Percentiles rank a stretch among this genome's conserved stretches.
Conservation (phyloP, 2,888 invertebrate genomes). For the Andrena fulva region DNA sequence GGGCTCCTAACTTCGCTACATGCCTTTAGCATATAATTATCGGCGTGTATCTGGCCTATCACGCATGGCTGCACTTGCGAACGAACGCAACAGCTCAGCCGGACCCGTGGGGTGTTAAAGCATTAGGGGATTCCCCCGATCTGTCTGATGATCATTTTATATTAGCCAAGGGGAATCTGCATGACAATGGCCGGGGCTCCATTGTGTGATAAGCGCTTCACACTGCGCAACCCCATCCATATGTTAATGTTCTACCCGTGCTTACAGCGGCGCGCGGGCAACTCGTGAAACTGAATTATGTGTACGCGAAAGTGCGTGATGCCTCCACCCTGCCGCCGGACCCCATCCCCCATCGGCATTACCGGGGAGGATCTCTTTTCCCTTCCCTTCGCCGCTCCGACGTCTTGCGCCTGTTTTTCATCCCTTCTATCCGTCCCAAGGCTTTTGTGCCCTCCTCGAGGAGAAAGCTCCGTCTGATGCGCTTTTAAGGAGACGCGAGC, state of each 20-base stretch:
- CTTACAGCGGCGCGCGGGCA: conserved; percentile 56
- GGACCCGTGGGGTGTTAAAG: conserved; percentile 71
- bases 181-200: conserved; percentile 77
- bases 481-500: conserved; percentile 41
- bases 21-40: conserved; percentile 64
- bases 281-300: conserved; percentile 74
- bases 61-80: conserved; percentile 69
- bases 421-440: too few species aligned
- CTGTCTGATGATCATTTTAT: conserved; percentile 80
- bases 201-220: conserved; percentile 81
- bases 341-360: not conserved
- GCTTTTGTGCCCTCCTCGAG: conserved; percentile 6
- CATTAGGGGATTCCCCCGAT: conserved; percentile 77
- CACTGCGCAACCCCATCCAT: conserved; percentile 75
- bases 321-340: conserved; percentile 4
- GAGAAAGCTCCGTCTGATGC: conserved; percentile 26
- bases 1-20: conserved; percentile 41
- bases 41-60: conserved; percentile 62
- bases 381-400: not conserved
- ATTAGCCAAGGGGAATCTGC: conserved; percentile 80
- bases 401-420: not conserved
- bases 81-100: conserved; percentile 67
- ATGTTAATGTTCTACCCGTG: conserved; percentile 73
- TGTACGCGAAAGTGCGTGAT: conserved; percentile 69
- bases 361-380: conserved; percentile 20